Base-by-base conservation (phyloP, 2,888 invertebrate species). In the Drosophila sordidapex region DNA sequence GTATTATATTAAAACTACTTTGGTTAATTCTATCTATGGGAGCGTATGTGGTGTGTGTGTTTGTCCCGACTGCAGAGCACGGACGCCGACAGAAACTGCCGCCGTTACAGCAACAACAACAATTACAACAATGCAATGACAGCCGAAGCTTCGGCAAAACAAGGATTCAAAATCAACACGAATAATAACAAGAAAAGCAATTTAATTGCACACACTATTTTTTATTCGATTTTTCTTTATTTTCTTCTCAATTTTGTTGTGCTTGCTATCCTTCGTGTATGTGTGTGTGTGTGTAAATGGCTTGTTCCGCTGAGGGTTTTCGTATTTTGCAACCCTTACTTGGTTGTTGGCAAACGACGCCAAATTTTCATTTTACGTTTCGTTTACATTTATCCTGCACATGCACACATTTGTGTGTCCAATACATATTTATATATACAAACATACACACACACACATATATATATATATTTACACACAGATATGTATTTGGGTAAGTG, bases 1-100 rank as follows among this genome's bases (percentile, higher is more conserved):
- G 86, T 85, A 72, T 83, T 74, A 68, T 76, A 83, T 86, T 80
- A 75, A 85, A 70, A 76, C 70, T 73, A 70, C 72, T 80, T 74
- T 63, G 82, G 57, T 87, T 85, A 82, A 85, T 83, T 85, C 70
- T 70, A 35, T 31, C 46, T 57, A 21, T 21, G 15, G 35, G 36
- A 40, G 29, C 33, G 36, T 56, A 11, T 58, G 51, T 48, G 36
- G 29, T 33, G 33, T 56, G 15, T 59, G 59, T 56, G 48, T 21
- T 40, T 54, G 57, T 70, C 65, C 68, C 77, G 70, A 62, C 76
- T 76, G 76, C 73, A 68, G 53, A 67, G 40, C 54, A 63, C 21
- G 62, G 57, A 58, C 54, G 69, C 57, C 67, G 61, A 66, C 46
- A 63, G 54, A 74, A 69, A 46, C 53, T 73, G 56, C 40, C 60